Base-by-base conservation (phyloP, 2,888 invertebrate genomes). In the Rugalucina vietnamica region DNA sequence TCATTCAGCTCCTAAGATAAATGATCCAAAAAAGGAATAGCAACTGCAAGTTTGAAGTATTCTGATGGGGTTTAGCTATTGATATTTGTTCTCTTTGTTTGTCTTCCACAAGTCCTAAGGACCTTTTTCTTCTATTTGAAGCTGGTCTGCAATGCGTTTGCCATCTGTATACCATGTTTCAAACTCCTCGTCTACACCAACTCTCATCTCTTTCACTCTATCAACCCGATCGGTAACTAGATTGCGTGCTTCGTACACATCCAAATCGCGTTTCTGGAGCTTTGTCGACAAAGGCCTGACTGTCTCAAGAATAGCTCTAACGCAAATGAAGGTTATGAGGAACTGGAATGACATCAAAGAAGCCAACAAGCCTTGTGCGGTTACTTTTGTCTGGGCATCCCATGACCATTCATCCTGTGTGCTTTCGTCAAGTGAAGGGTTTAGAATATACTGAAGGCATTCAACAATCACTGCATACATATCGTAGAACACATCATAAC, bases 11-110 rank as follows among this genome's bases (percentile, higher is more conserved):
- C 10, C n/a, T 54, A n/a, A n/a, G 54, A 54, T 21, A 54, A 54
- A 54, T 54, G 54, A 54, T 54, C 54, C 24, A 21, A 54, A 54
- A 54, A 43, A n/a, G 14, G 54, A 12, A 54, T 14, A 10, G n/a
- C 54, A 54, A 54, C 54, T 54, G 54, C 54, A n/a, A 54, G 54
- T 54, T 43, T 54, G 54, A 54, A 54, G n/a, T 54, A 54, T 54
- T 54, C 54, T 54, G 54, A 21, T 54, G 54, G 10, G 54, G 14
- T 10, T 54, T 18, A 54, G 8, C 54, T 12, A 54, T 21, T 54
- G 54, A 54, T 54, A 54, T 21, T 54, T 54, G 54, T 54, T 43
- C 54, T 54, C 54, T 54, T 54, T 54, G 54, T 54, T 10, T 54
- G 54, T 21, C 54, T 54, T n/a, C 54, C 54, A 21, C 8, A n/a